Evolutionary conservation across 1,140 invertebrate genomes (phyloP), one percentile per base, ranked within the genome.

Genomic region (Drosophila chauvacae): DNA sequence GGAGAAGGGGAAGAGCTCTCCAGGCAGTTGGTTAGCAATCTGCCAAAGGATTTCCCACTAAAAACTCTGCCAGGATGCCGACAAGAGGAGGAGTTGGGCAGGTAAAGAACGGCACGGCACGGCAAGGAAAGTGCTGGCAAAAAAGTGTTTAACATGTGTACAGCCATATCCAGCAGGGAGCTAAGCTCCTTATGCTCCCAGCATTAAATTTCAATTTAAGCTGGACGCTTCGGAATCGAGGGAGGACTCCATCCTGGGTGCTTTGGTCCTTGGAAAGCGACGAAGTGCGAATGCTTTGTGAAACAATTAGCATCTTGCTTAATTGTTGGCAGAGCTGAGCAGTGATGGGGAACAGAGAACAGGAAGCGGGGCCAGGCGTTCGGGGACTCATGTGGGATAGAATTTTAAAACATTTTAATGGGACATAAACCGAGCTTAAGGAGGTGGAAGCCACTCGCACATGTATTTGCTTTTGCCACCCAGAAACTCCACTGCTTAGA

Each of bases 141-240:
- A 88, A 88, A 81, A 85, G 81, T 90, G 85, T 73, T 90, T 81
- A 88, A 88, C 84, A 88, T 88, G 84, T 88, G 84, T 88, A 90
- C 56, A 63, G 50, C 53, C 77, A 72, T 73, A 90, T 90, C 73
- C 81, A 63, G 71, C 59, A 69, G 47, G 64, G 65, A 74, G 51
- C 74, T 78, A 79, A 79, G 68, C 59, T 79, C 56, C 66, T 84
- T 81, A 78, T 73, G 63, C 50, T 56, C 51, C 18, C 23, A 63
- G 85, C 78, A 90, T 88, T 88, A 88, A 88, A 88, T 88, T 88
- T 88, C 85, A 85, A 88, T 88, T 85, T 81, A 90, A 88, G 84
- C 85, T 84, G 61, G 71, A 83, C 70, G 48, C 60, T 66, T 51
- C 70, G 53, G 60, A 39, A 56, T 39, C 35, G 53, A 44, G 33